phyloP scores from a whole-genome alignment of 2,888 invertebrate genomes.

The Brenthis ino region DNA sequence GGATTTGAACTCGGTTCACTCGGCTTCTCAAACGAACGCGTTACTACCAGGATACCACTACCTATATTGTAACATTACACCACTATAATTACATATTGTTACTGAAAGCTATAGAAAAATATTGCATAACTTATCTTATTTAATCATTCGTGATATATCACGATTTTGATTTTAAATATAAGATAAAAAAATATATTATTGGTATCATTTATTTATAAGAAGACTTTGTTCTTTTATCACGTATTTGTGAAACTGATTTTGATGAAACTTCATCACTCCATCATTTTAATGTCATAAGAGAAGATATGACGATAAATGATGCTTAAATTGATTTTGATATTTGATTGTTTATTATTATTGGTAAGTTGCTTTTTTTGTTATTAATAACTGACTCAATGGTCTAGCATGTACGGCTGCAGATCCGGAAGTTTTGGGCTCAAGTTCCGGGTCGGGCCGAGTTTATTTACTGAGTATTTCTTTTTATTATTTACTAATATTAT shows the following conservation, averaged over 20 bases:
- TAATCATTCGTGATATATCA: conserved; percentile 12
- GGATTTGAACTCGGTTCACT: too few relatives aligned
- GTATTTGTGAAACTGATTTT: conserved; percentile 46
- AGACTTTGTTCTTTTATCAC: conserved; percentile 44
- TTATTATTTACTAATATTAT: too few relatives aligned
- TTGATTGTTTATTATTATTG: conserved; percentile 27
- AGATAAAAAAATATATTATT: conserved; percentile 15
- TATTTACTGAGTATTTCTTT: too few relatives aligned
- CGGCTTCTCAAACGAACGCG: too few relatives aligned
- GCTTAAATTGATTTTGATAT: conserved; percentile 22
- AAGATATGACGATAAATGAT: conserved; percentile 30
- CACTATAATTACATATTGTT: too few relatives aligned
- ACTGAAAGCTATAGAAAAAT: neutral
- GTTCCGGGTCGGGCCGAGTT: too few relatives aligned
- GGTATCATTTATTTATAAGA: conserved; percentile 30
- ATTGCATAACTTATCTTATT: conserved; percentile 1
- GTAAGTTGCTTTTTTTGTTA: conserved; percentile 24
- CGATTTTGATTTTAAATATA: conserved; percentile 2
- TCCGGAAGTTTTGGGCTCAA: too few relatives aligned
- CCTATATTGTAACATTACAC: too few relatives aligned
- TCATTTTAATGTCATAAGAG: conserved; percentile 9
- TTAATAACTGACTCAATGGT: too few relatives aligned
- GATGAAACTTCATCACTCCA: conserved; percentile 25
- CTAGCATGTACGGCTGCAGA: too few relatives aligned
- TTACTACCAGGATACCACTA: too few relatives aligned